phyloP scores from a whole-genome alignment of 2,113 vertebrate species.

The Ciconia maguari region DNA sequence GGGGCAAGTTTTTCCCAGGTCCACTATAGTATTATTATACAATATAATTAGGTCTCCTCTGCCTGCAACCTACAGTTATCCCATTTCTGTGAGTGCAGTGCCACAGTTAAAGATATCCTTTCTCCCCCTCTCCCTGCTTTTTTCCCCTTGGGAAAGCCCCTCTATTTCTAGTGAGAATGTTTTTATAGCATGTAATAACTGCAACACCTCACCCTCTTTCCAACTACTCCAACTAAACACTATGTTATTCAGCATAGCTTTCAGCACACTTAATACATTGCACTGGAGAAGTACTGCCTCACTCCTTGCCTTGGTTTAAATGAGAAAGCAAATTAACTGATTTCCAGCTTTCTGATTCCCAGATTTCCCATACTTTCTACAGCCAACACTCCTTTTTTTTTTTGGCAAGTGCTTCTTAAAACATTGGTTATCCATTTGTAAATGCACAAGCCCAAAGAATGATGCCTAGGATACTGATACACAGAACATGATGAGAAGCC shows the following conservation, averaged over 20 bases:
- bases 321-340: neutral
- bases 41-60: neutral
- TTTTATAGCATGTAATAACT: neutral
- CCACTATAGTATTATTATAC: neutral
- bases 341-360: neutral
- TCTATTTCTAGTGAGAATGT: neutral
- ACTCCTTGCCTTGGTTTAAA: neutral
- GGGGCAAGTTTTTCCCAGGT: neutral
- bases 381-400: neutral
- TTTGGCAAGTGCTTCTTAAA: neutral
- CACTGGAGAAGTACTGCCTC: neutral
- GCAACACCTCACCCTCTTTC: neutral
- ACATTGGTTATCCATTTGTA: neutral
- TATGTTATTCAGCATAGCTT: neutral
- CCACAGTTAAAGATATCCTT: neutral
- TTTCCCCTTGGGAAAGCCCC: neutral
- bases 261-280: neutral
- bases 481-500: neutral
- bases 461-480: neutral
- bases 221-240: neutral
- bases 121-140: fast-evolving
- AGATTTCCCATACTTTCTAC: neutral
- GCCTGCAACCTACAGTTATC: neutral
- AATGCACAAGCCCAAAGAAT: neutral
- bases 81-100: neutral